These are phyloP conservation scores for Alaudala cheleensis DNA, from an alignment of 2,113 vertebrate genomes.

Conservation along the genomic window DNA sequence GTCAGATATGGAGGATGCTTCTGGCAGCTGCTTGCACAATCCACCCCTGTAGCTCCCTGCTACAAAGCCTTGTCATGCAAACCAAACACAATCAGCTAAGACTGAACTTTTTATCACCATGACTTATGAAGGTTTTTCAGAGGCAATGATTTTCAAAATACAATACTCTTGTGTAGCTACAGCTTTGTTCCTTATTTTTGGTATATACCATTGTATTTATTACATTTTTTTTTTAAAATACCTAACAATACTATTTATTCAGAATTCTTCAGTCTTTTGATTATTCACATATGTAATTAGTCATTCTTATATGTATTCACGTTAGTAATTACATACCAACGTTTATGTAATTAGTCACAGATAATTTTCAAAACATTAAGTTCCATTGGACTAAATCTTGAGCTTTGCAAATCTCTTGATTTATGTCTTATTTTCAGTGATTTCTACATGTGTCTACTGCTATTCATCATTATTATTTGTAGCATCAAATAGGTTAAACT, in stretches of 20 bases:
- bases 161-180: neutral
- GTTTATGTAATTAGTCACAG: neutral
- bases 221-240: neutral
- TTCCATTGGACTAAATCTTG: neutral
- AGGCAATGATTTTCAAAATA: neutral
- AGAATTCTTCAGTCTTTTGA: neutral
- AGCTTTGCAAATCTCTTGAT: neutral
- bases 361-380: neutral
- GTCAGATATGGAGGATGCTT: neutral
- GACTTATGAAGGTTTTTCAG: neutral
- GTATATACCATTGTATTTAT: neutral
- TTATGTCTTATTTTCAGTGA: neutral
- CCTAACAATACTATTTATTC: neutral
- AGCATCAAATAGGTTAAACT: neutral
- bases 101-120: rapidly evolving
- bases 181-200: neutral
- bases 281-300: neutral
- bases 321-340: neutral
- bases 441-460: neutral
- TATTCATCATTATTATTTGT: neutral
- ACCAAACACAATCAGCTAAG: neutral
- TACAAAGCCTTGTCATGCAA: neutral
- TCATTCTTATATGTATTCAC: too few relatives aligned
- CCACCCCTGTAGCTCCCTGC: neutral
- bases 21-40: neutral